Percentiles rank a stretch among this genome's conserved stretches.
phyloP scores from a whole-genome alignment of 2,113 vertebrate genomes.

The Gorsachius goisagi region DNA sequence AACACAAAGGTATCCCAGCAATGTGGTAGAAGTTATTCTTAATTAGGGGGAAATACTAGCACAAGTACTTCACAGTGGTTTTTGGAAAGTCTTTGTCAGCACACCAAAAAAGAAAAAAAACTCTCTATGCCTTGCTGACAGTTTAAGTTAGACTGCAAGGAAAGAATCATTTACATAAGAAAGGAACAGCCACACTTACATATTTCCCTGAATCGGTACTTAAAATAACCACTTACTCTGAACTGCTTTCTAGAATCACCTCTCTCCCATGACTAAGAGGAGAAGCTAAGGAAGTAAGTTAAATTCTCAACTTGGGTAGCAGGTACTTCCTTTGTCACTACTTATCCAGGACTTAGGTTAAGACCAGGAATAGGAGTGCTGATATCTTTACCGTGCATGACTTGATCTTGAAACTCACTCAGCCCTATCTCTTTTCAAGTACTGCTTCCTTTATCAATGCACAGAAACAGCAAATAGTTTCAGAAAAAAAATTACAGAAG shows the following conservation, averaged over 20 bases:
- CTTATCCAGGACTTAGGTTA: neutral
- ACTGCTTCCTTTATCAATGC: neutral
- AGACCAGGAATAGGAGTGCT: neutral
- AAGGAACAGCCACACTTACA: neutral
- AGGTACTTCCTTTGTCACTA: neutral
- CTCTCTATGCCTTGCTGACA: neutral
- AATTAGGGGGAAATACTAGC: neutral
- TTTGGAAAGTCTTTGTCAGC: neutral
- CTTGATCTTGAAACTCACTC: neutral
- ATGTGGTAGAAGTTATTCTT: neutral
- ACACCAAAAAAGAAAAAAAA: neutral
- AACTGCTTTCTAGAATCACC: neutral
- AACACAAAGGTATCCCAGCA: neutral
- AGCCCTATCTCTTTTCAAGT: neutral
- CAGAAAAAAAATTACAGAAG: neutral
- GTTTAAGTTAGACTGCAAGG: neutral
- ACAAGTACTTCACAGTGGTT: neutral
- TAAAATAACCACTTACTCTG: neutral
- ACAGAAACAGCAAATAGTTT: constrained; percentile 27
- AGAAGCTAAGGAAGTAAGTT: neutral
- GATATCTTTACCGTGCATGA: neutral
- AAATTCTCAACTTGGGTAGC: neutral
- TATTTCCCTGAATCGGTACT: neutral
- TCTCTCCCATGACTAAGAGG: neutral
- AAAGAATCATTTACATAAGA: neutral